Percentiles rank a stretch among this genome's conserved stretches.
Evolutionary conservation across 2,113 vertebrate species (phyloP).

Genomic region (Verasper variegatus): DNA sequence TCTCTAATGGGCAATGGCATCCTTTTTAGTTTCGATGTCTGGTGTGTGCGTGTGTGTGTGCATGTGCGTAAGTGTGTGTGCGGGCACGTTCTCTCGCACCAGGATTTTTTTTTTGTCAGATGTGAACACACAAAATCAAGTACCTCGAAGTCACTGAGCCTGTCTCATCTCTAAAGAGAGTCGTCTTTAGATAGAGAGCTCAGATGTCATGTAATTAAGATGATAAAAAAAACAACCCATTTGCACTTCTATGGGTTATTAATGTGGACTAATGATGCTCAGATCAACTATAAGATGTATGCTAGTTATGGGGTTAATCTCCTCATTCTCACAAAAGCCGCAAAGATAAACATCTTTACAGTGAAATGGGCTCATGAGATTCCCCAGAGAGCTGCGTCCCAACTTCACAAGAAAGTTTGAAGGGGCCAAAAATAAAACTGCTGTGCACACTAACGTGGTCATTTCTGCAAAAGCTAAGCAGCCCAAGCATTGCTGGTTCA

Average conservation of each 20-base stretch:
- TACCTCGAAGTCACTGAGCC: conserved; percentile 67
- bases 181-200: conserved; percentile 74
- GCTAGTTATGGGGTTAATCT: conserved; percentile 82
- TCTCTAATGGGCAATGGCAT: conserved; percentile 82
- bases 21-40: conserved; percentile 73
- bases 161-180: conserved; percentile 69
- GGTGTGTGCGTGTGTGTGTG: conserved; percentile 20
- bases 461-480: conserved; percentile 31
- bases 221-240: conserved; percentile 78
- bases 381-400: conserved; percentile 59
- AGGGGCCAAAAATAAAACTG: conserved; percentile 68
- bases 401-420: conserved; percentile 77
- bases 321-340: conserved; percentile 72
- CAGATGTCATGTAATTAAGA: conserved; percentile 83
- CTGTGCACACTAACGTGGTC: conserved; percentile 35
- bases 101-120: conserved; percentile 47
- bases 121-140: conserved; percentile 56
- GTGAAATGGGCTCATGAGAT: conserved; percentile 62
- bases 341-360: conserved; percentile 76
- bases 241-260: conserved; percentile 82
- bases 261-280: conserved; percentile 83
- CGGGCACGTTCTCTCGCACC: conserved; percentile 28
- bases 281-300: conserved; percentile 80
- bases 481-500: neutral
- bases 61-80: conserved; percentile 9